These are phyloP conservation scores for Notechis scutatus DNA, from an alignment of 2,113 vertebrate species.

Conservation along the genomic window DNA sequence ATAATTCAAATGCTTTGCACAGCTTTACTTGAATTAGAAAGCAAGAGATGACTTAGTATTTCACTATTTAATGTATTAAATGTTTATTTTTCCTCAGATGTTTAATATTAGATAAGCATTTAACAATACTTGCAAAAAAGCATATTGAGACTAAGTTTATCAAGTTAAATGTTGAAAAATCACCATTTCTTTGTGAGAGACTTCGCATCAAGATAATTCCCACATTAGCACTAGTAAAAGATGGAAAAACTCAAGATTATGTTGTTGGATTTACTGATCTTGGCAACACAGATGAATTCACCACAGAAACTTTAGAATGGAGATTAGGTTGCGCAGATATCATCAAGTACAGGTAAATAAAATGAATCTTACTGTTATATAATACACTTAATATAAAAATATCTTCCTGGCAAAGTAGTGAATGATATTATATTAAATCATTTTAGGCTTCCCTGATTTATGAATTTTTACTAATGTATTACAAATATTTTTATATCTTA, in stretches of 20 bases:
- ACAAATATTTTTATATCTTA: background rate
- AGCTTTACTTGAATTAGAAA: background rate
- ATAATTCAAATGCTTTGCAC: background rate
- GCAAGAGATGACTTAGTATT: background rate
- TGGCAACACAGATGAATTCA: constrained; percentile 94
- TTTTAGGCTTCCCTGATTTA: background rate
- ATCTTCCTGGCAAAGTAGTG: background rate
- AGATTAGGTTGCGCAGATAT: constrained; percentile 87
- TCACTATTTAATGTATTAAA: background rate
- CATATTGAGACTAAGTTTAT: constrained; percentile 97
- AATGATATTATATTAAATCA: background rate
- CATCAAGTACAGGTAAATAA: constrained; percentile 91
- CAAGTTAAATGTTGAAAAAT: constrained; percentile 94
- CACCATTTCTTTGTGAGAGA: constrained; percentile 92
- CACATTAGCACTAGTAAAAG: constrained; percentile 87
- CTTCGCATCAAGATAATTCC: constrained; percentile 91
- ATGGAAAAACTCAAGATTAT: constrained; percentile 94
- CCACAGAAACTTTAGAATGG: constrained; percentile 94
- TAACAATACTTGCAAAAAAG: constrained; percentile 87
- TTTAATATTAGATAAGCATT: constrained; percentile 92
- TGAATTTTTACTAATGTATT: background rate
- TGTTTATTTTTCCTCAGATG: constrained; percentile 71
- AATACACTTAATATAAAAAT: background rate
- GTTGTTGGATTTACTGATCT: constrained; percentile 91
- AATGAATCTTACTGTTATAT: background rate